Percentiles rank a stretch among this genome's conserved stretches.
Conservation (phyloP, 2,797 vertebrate genomes). For the Apogon hyalosoma region DNA sequence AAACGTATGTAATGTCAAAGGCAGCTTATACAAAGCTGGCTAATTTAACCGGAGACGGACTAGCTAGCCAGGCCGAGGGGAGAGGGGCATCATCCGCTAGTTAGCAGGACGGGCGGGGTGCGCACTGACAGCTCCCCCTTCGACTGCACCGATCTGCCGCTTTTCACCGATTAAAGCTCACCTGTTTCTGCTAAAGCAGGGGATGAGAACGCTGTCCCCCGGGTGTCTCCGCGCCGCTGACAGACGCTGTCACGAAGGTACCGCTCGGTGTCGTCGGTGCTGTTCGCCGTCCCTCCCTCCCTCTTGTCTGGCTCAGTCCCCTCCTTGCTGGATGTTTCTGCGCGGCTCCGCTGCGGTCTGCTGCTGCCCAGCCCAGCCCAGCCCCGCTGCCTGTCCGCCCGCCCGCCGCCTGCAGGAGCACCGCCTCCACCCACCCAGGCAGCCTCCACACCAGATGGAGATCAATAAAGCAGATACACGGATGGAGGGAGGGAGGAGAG, state of each 20-base stretch:
- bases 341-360: slow-evolving; percentile 37
- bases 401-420: slow-evolving; percentile 50
- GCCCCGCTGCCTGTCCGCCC: slow-evolving; percentile 35
- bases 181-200: slow-evolving; percentile 77
- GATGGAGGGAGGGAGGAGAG: no score
- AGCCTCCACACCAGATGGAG: neutral
- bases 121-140: slow-evolving; percentile 37
- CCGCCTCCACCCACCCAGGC: slow-evolving; percentile 47
- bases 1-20: slow-evolving; percentile 44
- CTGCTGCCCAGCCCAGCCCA: slow-evolving; percentile 44
- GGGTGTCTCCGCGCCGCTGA: slow-evolving; percentile 21
- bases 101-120: slow-evolving; percentile 68
- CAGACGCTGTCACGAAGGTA: slow-evolving; percentile 56
- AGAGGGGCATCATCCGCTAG: slow-evolving; percentile 66
- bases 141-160: slow-evolving; percentile 11
- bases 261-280: slow-evolving; percentile 23
- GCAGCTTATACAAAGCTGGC: slow-evolving; percentile 51
- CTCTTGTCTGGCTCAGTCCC: slow-evolving; percentile 30
- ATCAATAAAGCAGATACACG: neutral
- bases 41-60: slow-evolving; percentile 42
- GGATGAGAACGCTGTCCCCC: slow-evolving; percentile 42
- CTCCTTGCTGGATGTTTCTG: slow-evolving; percentile 62
- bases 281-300: slow-evolving; percentile 1
- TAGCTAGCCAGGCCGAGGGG: slow-evolving; percentile 64
- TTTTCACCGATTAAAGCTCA: slow-evolving; percentile 57